phyloP scores from a whole-genome alignment of 30 jellyfish, hydroid and myxozoan species.

The Chironex yamaguchii region DNA sequence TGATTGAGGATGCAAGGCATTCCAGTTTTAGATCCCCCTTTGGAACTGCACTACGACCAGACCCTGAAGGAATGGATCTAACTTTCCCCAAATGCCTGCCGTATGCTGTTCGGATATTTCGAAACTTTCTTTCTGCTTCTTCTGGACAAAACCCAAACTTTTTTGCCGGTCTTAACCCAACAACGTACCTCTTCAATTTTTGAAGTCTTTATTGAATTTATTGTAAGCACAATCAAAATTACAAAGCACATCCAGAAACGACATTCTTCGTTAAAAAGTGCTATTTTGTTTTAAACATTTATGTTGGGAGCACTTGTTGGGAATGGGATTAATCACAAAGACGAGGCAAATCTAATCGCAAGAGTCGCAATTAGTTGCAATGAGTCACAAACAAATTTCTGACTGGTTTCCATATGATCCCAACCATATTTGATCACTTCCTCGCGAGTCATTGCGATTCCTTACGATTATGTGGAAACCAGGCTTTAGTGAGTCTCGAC shows the following conservation, averaged over 20 bases:
- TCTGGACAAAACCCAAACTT: slow-evolving; percentile 30
- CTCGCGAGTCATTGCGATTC: no score
- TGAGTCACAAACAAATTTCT: no score
- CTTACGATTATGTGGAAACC: no score
- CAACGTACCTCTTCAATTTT: slow-evolving; percentile 3
- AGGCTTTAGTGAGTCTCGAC: no score
- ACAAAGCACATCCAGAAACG: slow-evolving; percentile 23
- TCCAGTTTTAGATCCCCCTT: slow-evolving; percentile 10
- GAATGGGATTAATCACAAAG: no score
- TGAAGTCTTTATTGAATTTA: not conserved
- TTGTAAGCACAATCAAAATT: slow-evolving; percentile 30
- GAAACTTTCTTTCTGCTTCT: slow-evolving; percentile 50
- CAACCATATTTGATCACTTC: no score
- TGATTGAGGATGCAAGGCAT: slow-evolving; percentile 55
- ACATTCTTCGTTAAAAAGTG: no score
- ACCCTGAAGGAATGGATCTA: slow-evolving; percentile 64
- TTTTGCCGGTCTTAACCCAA: slow-evolving; percentile 27
- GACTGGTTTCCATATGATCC: no score
- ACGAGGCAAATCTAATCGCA: no score
- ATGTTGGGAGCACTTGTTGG: no score
- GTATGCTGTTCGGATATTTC: slow-evolving; percentile 52
- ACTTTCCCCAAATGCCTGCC: slow-evolving; percentile 45
- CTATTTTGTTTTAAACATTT: no score
- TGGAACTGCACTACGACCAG: slow-evolving; percentile 64
- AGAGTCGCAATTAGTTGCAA: no score